Evolutionary conservation across 2,888 invertebrate species (phyloP).

Genomic region (Griposia aprilina): DNA sequence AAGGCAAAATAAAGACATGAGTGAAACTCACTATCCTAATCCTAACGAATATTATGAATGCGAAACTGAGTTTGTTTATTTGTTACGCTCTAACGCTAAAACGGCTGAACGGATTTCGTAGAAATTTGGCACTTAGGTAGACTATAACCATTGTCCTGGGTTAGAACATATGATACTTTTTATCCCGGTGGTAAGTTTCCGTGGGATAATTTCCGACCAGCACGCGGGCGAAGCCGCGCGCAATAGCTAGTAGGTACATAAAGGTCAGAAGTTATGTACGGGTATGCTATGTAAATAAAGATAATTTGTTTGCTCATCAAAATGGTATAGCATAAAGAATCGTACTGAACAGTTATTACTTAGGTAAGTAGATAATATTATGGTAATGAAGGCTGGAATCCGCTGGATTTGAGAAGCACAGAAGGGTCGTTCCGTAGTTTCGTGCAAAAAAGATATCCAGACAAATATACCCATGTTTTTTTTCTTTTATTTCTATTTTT

Average conservation of each 20-base stretch:
- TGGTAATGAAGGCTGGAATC: background rate
- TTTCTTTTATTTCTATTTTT: no score
- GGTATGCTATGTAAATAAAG: background rate
- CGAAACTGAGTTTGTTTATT: background rate
- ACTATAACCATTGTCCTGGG: background rate
- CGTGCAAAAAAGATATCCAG: no score
- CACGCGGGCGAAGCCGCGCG: background rate
- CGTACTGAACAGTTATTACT: background rate
- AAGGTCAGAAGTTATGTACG: background rate
- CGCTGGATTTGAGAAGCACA: background rate
- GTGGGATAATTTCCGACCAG: background rate
- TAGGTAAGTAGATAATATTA: background rate
- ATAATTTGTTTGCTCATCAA: background rate
- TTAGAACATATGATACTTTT: background rate
- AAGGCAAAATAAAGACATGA: background rate
- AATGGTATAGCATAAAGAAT: background rate
- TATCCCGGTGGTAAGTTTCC: background rate
- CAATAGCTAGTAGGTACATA: background rate
- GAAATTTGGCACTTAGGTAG: background rate
- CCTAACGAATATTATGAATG: background rate
- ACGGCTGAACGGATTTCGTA: background rate
- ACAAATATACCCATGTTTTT: no score
- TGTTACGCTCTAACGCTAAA: background rate
- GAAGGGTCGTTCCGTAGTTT: no score
- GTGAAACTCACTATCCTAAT: background rate